These are phyloP conservation scores for Turnix velox DNA, from an alignment of 2,113 vertebrate species.

Conservation along the genomic window DNA sequence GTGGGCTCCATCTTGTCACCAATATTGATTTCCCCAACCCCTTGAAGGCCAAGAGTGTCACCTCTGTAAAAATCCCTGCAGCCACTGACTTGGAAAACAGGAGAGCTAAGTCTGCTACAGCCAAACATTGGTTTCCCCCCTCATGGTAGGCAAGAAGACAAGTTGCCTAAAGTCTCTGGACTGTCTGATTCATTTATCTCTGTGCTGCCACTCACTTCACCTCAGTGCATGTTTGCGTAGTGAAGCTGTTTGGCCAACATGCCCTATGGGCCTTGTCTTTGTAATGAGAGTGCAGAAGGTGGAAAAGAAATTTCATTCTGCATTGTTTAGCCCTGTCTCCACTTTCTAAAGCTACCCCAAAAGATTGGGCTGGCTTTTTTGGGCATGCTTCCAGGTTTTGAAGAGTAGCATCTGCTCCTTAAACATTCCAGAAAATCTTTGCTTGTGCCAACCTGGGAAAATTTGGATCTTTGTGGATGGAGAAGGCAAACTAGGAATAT, in stretches of 20 bases:
- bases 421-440: neutral
- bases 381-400: neutral
- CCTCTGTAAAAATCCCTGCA: neutral
- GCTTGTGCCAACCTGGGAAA: neutral
- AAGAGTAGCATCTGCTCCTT: neutral
- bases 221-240: neutral
- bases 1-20: neutral
- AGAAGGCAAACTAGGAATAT: neutral
- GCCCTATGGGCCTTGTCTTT: slow-evolving; percentile 31
- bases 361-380: neutral
- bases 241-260: neutral
- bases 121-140: neutral
- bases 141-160: neutral
- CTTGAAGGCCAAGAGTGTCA: slow-evolving; percentile 6
- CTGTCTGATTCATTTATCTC: slow-evolving; percentile 17
- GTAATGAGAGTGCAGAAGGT: slow-evolving; percentile 11
- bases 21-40: slow-evolving; percentile 23
- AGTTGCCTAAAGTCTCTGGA: slow-evolving; percentile 15
- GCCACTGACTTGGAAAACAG: slow-evolving; percentile 10
- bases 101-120: neutral
- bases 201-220: neutral
- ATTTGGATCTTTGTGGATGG: neutral
- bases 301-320: slow-evolving; percentile 20
- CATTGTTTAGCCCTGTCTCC: neutral
- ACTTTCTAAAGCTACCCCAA: neutral